Conservation (phyloP, 2,797 vertebrate genomes). For the Fundulus diaphanus region DNA sequence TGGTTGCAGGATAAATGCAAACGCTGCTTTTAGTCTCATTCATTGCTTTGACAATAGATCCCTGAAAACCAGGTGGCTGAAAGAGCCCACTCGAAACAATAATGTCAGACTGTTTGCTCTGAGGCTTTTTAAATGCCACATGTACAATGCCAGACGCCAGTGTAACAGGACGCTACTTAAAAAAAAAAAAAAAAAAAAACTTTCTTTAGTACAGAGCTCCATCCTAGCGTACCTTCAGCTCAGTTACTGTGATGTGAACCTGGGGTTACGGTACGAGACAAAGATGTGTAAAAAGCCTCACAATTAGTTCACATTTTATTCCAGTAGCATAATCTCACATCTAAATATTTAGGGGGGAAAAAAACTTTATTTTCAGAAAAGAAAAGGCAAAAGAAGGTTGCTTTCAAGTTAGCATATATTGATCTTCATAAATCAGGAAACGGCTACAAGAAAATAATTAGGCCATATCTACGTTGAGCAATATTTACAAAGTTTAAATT, state of each 20-base stretch:
- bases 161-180: conserved; percentile 55
- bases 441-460: no score
- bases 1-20: conserved; percentile 24
- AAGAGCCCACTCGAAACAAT: conserved; percentile 42
- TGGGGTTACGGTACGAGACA: conserved; percentile 12
- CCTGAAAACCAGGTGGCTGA: conserved; percentile 59
- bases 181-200: no score
- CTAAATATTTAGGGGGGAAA: no score
- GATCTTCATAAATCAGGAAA: no score
- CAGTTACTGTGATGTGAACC: conserved; percentile 33
- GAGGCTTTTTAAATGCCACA: conserved; percentile 76
- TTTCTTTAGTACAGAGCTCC: conserved; percentile 27
- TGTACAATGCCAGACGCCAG: conserved; percentile 62
- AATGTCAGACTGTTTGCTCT: conserved; percentile 64
- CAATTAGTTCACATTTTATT: no score
- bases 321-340: no score
- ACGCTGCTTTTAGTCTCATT: conserved; percentile 32
- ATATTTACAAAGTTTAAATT: no score
- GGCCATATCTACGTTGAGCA: no score
- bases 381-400: no score
- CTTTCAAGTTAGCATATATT: no score
- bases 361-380: no score
- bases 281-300: no score
- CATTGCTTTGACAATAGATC: conserved; percentile 48
- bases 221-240: conserved; percentile 37